Evolutionary conservation across 2,797 vertebrate species (phyloP).

Genomic region (Zonotrichia albicollis): DNA sequence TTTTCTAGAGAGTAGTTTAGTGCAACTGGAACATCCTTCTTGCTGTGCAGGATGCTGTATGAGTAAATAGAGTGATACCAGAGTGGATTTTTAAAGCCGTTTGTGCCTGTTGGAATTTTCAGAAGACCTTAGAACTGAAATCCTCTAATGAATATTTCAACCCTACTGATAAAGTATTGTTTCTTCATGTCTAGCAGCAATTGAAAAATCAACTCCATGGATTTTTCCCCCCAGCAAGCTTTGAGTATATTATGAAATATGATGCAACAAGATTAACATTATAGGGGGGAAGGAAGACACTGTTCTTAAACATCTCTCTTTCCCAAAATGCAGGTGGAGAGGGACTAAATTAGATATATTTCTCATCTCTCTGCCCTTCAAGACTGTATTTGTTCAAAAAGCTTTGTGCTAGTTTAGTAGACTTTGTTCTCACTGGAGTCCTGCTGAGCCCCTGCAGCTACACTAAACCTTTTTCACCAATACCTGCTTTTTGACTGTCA

Average conservation of each 20-base stretch:
- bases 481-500: neutral
- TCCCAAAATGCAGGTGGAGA: neutral
- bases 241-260: neutral
- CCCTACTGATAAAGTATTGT: neutral
- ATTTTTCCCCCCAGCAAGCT: neutral
- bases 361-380: accelerated
- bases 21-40: neutral
- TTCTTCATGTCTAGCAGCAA: neutral
- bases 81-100: neutral
- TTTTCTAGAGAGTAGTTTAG: neutral
- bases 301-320: neutral
- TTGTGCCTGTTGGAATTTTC: neutral
- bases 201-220: neutral
- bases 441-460: neutral
- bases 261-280: neutral
- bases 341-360: neutral
- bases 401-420: neutral
- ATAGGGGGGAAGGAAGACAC: neutral
- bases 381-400: neutral
- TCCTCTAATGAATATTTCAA: neutral
- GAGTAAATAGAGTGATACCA: neutral
- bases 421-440: neutral
- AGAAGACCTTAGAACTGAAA: neutral
- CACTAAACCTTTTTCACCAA: neutral
- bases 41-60: neutral